Evolutionary conservation across 2,888 invertebrate species (phyloP).

Genomic region (Hemicrepidius hirtus): DNA sequence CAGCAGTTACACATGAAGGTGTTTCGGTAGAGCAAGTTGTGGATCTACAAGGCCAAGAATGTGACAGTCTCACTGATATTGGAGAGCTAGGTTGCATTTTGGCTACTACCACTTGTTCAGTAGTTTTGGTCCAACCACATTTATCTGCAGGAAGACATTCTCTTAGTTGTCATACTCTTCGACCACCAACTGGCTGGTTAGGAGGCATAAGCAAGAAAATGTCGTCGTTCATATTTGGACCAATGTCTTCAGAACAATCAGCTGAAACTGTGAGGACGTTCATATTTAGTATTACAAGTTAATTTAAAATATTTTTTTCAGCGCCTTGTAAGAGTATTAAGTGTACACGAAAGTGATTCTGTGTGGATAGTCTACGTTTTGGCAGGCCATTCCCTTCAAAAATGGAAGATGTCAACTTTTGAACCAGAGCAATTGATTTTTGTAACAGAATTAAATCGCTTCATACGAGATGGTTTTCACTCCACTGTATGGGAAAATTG

Average conservation of each 20-base stretch:
- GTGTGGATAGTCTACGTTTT: slow-evolving; percentile 81
- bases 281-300: background rate
- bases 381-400: slow-evolving; percentile 87
- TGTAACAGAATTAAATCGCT: slow-evolving; percentile 83
- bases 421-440: slow-evolving; percentile 82
- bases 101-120: slow-evolving; percentile 93
- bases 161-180: slow-evolving; percentile 80
- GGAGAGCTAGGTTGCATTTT: slow-evolving; percentile 86
- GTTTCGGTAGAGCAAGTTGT: slow-evolving; percentile 89
- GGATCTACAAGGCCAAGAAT: slow-evolving; percentile 92
- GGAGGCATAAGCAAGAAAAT: slow-evolving; percentile 90
- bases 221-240: slow-evolving; percentile 87
- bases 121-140: slow-evolving; percentile 82
- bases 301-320: slow-evolving; percentile 60
- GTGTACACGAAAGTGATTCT: slow-evolving; percentile 70
- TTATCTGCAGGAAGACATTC: slow-evolving; percentile 80
- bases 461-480: slow-evolving; percentile 83
- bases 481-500: slow-evolving; percentile 79
- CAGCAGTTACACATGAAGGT: slow-evolving; percentile 90
- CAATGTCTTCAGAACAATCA: slow-evolving; percentile 77
- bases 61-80: slow-evolving; percentile 82
- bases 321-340: slow-evolving; percentile 82
- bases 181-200: slow-evolving; percentile 87
- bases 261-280: slow-evolving; percentile 79
- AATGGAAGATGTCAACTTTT: slow-evolving; percentile 83